Base-by-base conservation (phyloP, 2,113 vertebrate species). In the Lamprologus sp. region DNA sequence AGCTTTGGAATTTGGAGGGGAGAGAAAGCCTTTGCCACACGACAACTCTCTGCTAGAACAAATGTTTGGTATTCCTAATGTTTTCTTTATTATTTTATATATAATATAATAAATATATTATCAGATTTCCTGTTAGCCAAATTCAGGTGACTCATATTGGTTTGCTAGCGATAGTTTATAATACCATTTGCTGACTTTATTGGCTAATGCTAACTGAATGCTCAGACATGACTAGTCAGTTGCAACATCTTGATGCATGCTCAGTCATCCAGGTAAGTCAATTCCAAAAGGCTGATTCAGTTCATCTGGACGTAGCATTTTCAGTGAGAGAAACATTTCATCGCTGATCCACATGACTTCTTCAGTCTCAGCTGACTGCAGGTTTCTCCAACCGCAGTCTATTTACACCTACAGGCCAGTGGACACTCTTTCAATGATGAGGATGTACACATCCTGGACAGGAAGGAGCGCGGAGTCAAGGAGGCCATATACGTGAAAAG, bases 41-140 rank as follows among this genome's bases (percentile, higher is more conserved):
- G 5, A 35, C 58, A 63, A 12, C 17, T 7, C 15, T 63, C 58
- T 35, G 2, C 31, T 35, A 7, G 60, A 65, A 65, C 31, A 65
- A 65, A 12, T 63, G 58, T 2, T 35, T 63, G 58, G 1, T 35
- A 63, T 63, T 63, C 6, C 9, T 35, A 63, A 3, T 63, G 17
- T 63, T 63, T 35, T 65, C 60, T 65, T 35, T 35, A n/a, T 63
- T 63, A 35, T 63, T 63, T 63, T 35, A 35, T 63, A 0, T 35
- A 63, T 63, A 63, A 63, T 63, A 35, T 63, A 63, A 63, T 63
- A 35, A 63, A 35, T 35, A n/a, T 63, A 63, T 63, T 63, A 63
- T 63, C 58, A 35, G 15, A 33, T 63, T 63, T 63, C 4, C 58
- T 63, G 58, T 63, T 63, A 63, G 9, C 58, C 58, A 63, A 63